Percentiles rank a stretch among this genome's conserved stretches.
phyloP scores from a whole-genome alignment of 2,888 invertebrate species.

The Bellardia pandia region DNA sequence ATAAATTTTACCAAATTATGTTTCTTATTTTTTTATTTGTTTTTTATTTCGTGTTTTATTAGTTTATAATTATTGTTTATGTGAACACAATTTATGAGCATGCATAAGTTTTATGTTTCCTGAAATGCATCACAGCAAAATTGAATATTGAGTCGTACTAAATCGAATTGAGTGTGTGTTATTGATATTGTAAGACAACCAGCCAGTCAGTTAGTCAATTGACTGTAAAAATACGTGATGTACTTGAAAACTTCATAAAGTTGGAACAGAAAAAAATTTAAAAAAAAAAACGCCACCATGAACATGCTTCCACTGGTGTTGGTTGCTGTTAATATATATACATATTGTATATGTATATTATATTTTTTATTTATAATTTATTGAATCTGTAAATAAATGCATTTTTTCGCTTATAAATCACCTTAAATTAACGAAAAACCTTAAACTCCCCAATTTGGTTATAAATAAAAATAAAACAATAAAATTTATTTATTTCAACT shows the following conservation, averaged over 20 bases:
- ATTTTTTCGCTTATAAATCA: constrained; percentile 37
- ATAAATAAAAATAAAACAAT: constrained; percentile 39
- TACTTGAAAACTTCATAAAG: constrained; percentile 66
- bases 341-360: too few relatives aligned
- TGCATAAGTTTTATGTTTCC: constrained; percentile 65
- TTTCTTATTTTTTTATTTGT: too few relatives aligned
- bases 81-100: constrained; percentile 44
- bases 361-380: constrained; percentile 29
- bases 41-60: background rate
- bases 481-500: constrained; percentile 21
- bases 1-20: constrained; percentile 32
- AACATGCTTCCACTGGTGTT: constrained; percentile 4
- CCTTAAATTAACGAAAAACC: constrained; percentile 36
- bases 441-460: constrained; percentile 47
- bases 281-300: constrained; percentile 50
- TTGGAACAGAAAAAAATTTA: background rate
- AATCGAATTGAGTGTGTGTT: too few relatives aligned
- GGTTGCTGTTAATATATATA: background rate
- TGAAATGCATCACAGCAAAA: constrained; percentile 60
- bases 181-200: background rate
- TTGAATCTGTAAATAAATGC: constrained; percentile 22
- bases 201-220: constrained; percentile 10
- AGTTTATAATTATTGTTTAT: constrained; percentile 4
- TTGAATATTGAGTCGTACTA: background rate
- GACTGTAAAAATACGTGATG: constrained; percentile 66